These are phyloP conservation scores for Orbicella faveolata DNA, from an alignment of 64 coral and sea anemone species.

Conservation along the genomic window DNA sequence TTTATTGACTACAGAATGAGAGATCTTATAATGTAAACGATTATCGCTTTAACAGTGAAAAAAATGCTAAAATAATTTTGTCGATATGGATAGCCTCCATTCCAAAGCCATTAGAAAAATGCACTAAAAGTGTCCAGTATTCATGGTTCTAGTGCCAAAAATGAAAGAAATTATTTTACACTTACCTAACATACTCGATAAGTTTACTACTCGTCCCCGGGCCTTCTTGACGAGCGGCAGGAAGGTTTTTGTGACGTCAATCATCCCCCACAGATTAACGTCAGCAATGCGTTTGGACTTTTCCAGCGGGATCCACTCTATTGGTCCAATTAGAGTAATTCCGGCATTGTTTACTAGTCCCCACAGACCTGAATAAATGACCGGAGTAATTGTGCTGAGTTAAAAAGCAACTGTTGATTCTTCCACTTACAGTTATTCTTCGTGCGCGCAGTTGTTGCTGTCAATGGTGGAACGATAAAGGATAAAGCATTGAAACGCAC, in stretches of 20 bases:
- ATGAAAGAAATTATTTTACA: not conserved
- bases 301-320: slow-evolving; percentile 42
- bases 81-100: too few species aligned
- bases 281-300: slow-evolving; percentile 11
- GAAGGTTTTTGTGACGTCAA: slow-evolving; percentile 49
- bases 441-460: too few species aligned
- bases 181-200: slow-evolving; percentile 42
- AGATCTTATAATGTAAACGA: too few species aligned
- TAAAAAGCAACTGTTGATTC: too few species aligned
- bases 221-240: slow-evolving; percentile 30
- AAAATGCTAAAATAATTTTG: not conserved
- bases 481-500: too few species aligned
- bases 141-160: not conserved
- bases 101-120: too few species aligned
- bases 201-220: slow-evolving; percentile 32
- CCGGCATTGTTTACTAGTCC: slow-evolving; percentile 51
- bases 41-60: too few species aligned
- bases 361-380: slow-evolving; percentile 15
- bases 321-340: slow-evolving; percentile 6
- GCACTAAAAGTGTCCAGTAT: too few species aligned
- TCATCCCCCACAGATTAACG: slow-evolving; percentile 40
- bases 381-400: too few species aligned
- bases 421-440: too few species aligned
- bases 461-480: too few species aligned
- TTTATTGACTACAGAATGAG: too few species aligned